These are phyloP conservation scores for Pangasianodon gigas DNA, from an alignment of 2,113 vertebrate species.

Conservation along the genomic window DNA sequence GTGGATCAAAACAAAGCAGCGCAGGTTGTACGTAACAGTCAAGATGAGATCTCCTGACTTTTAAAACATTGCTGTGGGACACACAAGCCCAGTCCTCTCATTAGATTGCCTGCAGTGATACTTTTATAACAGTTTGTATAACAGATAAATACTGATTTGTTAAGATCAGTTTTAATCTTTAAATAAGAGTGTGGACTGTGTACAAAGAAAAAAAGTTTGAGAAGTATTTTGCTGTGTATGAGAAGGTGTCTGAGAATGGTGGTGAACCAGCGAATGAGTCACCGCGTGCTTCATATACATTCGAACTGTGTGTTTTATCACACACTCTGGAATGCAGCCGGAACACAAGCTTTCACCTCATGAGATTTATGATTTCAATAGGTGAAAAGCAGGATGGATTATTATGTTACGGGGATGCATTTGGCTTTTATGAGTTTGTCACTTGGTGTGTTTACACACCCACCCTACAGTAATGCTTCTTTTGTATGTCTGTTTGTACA, in stretches of 20 bases:
- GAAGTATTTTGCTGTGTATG: no score
- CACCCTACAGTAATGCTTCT: constrained; percentile 2
- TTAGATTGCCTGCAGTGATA: neutral
- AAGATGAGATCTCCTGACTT: no score
- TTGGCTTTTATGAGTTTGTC: constrained; percentile 31
- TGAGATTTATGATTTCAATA: constrained; percentile 29
- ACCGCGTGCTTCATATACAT: neutral
- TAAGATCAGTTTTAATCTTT: no score
- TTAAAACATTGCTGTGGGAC: no score
- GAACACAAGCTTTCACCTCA: constrained; percentile 9
- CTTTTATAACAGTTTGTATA: no score
- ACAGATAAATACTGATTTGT: neutral
- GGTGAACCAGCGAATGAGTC: neutral
- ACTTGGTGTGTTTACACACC: constrained; percentile 39
- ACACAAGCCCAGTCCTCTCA: no score
- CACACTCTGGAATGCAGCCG: constrained; percentile 18
- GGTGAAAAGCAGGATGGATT: constrained; percentile 39
- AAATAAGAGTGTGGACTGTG: no score
- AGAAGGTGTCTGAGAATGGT: neutral
- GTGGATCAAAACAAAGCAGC: no score
- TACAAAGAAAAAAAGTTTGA: no score
- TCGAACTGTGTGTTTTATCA: neutral
- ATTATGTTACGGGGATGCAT: neutral
- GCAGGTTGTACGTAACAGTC: no score
- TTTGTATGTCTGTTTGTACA: constrained; percentile 31